A percentile compares a stretch with the other conserved stretches of the same genome.
Evolutionary conservation across 2,888 invertebrate genomes (phyloP).

Genomic region (Pachymerium ferrugineum): DNA sequence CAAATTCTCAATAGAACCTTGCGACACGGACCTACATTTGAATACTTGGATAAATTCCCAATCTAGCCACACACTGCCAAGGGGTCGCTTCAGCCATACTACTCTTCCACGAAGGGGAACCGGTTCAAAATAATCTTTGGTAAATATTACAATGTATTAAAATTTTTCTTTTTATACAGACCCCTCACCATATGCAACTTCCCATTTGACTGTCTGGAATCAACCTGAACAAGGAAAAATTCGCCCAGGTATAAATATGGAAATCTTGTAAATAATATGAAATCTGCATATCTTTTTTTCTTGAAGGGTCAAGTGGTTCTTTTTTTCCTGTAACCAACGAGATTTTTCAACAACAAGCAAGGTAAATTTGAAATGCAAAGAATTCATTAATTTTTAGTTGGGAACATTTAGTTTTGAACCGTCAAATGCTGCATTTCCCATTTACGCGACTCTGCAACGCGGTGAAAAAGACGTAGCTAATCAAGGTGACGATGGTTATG

Average conservation of each 20-base stretch:
- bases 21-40: background rate
- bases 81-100: background rate
- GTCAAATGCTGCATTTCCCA: background rate
- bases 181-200: background rate
- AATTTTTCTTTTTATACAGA: background rate
- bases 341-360: too few species aligned
- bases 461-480: background rate
- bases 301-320: too few species aligned
- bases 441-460: background rate
- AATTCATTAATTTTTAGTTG: too few species aligned
- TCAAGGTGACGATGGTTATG: background rate
- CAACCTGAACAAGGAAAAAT: background rate
- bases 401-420: background rate
- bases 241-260: background rate
- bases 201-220: background rate
- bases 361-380: too few species aligned
- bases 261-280: background rate
- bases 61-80: background rate
- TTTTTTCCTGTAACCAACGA: too few species aligned
- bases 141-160: background rate
- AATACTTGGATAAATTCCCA: slow-evolving; percentile 31
- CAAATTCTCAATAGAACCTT: too few species aligned
- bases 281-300: background rate
- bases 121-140: background rate
- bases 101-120: background rate